phyloP scores from a whole-genome alignment of 2,888 invertebrate genomes.

The Parascotia fuliginaria region DNA sequence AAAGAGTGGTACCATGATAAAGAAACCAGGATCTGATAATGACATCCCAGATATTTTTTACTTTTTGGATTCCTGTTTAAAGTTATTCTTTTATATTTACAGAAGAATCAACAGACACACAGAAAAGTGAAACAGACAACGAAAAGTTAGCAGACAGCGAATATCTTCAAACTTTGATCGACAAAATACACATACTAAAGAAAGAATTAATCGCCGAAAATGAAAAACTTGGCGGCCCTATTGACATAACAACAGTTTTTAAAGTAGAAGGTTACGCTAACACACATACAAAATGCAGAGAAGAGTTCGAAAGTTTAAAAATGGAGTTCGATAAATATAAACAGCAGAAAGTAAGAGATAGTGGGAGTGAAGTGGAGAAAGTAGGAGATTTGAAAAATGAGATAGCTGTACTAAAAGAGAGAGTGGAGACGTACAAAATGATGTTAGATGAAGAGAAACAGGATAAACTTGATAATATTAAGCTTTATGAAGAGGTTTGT shows the following conservation, averaged over 20 bases:
- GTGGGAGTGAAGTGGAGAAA: slow-evolving; percentile 59
- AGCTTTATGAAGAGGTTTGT: slow-evolving; percentile 83
- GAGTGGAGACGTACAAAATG: slow-evolving; percentile 86
- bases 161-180: slow-evolving; percentile 85
- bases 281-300: slow-evolving; percentile 86
- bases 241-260: slow-evolving; percentile 86
- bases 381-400: slow-evolving; percentile 84
- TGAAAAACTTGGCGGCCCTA: slow-evolving; percentile 84
- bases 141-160: slow-evolving; percentile 76
- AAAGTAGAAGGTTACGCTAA: slow-evolving; percentile 72
- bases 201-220: slow-evolving; percentile 87
- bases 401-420: slow-evolving; percentile 88
- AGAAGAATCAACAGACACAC: slow-evolving; percentile 51
- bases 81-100: slow-evolving; percentile 9
- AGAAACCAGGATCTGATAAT: too few species aligned
- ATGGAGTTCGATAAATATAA: slow-evolving; percentile 89
- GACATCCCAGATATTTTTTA: too few species aligned
- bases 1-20: too few species aligned
- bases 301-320: slow-evolving; percentile 87
- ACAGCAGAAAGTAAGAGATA: slow-evolving; percentile 61
- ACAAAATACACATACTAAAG: slow-evolving; percentile 88
- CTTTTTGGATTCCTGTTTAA: too few species aligned
- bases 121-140: slow-evolving; percentile 77
- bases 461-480: slow-evolving; percentile 86
- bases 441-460: slow-evolving; percentile 88